A percentile compares a stretch with the other conserved stretches of the same genome.
These are phyloP conservation scores for Leistus spinibarbis DNA, from an alignment of 2,888 invertebrate species.

Conservation along the genomic window DNA sequence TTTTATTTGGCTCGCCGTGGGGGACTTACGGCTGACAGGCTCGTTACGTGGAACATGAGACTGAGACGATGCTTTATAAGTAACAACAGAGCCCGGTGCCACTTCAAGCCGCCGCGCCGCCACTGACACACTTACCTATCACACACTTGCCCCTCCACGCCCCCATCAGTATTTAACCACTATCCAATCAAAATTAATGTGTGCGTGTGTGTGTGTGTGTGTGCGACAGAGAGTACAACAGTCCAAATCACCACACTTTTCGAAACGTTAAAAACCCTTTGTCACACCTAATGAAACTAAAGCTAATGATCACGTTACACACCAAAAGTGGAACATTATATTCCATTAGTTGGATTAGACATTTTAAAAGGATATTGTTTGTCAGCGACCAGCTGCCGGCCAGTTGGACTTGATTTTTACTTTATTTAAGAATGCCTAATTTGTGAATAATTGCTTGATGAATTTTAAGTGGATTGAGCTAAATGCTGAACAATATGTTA, in stretches of 20 bases:
- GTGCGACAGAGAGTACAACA: too few species aligned
- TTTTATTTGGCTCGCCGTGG: constrained; percentile 37
- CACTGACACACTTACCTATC: constrained; percentile 5
- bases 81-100: constrained; percentile 16
- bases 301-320: neutral
- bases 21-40: constrained; percentile 38
- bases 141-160: neutral
- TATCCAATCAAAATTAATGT: neutral
- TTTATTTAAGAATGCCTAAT: neutral
- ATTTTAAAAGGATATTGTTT: neutral
- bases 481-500: too few species aligned
- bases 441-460: neutral
- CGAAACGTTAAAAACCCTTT: neutral
- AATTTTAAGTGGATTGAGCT: too few species aligned
- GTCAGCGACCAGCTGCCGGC: neutral
- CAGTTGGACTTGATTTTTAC: neutral
- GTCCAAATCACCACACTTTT: neutral
- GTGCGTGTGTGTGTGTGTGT: too few species aligned
- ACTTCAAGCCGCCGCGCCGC: constrained; percentile 13
- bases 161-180: neutral
- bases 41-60: constrained; percentile 20
- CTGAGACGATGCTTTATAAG: neutral
- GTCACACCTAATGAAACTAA: neutral
- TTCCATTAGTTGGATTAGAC: neutral
- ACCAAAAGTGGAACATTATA: neutral